A percentile compares a stretch with the other conserved stretches of the same genome.
phyloP scores from a whole-genome alignment of 2,797 vertebrate genomes.

The Meda fulgida region DNA sequence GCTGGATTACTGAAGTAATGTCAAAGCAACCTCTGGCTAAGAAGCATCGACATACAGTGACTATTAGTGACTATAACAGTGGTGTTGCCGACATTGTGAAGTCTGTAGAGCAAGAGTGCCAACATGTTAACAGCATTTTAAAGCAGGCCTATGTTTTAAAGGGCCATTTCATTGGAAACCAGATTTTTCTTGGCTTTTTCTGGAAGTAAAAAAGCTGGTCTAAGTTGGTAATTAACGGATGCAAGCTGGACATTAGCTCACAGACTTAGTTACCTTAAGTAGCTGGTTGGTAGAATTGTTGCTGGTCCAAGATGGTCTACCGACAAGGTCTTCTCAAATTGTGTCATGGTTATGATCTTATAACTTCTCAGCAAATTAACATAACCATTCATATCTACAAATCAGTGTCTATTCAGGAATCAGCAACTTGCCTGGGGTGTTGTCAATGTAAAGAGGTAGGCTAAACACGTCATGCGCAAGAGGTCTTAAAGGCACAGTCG shows the following conservation, averaged over 20 bases:
- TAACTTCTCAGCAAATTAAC: background rate
- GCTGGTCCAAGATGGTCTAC: background rate
- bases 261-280: background rate
- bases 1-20: slow-evolving; percentile 22
- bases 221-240: background rate
- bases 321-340: background rate
- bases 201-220: background rate
- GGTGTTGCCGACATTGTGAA: slow-evolving; percentile 27
- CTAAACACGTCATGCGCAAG: background rate
- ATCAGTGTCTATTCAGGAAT: background rate
- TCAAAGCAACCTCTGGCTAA: slow-evolving; percentile 29
- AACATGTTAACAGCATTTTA: slow-evolving; percentile 28
- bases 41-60: background rate
- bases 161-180: background rate
- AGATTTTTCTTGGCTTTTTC: background rate
- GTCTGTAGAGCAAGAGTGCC: background rate
- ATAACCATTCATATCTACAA: background rate
- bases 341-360: background rate
- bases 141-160: background rate
- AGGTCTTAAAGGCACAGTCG: background rate
- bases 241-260: background rate
- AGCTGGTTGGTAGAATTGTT: background rate
- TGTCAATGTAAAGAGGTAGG: no score
- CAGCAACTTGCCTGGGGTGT: background rate
- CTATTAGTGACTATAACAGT: slow-evolving; percentile 26